These are phyloP conservation scores for Camelus bactrianus DNA, from an alignment of 2,113 vertebrate species.

Conservation along the genomic window DNA sequence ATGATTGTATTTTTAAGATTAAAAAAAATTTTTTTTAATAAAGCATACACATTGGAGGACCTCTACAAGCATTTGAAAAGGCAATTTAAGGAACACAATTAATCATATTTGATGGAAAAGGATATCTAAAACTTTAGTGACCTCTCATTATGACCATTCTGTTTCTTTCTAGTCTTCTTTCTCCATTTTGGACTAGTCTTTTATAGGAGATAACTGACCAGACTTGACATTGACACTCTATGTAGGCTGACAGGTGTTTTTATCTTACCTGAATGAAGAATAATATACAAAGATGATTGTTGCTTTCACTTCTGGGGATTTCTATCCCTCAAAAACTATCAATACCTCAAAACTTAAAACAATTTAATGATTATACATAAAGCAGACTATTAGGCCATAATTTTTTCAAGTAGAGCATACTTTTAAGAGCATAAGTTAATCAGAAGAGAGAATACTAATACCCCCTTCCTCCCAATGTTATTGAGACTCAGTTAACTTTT, in stretches of 20 bases:
- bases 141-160: not conserved
- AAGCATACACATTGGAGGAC: not conserved
- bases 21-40: not conserved
- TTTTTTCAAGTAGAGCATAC: not conserved
- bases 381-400: not conserved
- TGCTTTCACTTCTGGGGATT: conserved; percentile 2
- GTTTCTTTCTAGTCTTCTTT: conserved; percentile 1
- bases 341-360: not conserved
- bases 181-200: not conserved
- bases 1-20: not conserved
- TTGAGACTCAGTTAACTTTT: not conserved
- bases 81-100: not conserved
- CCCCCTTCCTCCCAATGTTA: not conserved
- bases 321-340: not conserved
- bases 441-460: not conserved
- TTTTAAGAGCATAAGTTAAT: conserved; percentile 11
- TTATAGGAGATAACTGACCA: not conserved
- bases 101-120: not conserved
- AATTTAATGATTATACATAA: conserved; percentile 36
- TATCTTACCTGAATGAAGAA: not conserved
- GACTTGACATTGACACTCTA: not conserved
- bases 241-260: not conserved
- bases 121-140: not conserved
- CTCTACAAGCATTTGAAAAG: conserved; percentile 31
- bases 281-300: not conserved